phyloP scores from a whole-genome alignment of 35 echinoderm and acorn worm genomes.

The Ophiothrix spiculata region DNA sequence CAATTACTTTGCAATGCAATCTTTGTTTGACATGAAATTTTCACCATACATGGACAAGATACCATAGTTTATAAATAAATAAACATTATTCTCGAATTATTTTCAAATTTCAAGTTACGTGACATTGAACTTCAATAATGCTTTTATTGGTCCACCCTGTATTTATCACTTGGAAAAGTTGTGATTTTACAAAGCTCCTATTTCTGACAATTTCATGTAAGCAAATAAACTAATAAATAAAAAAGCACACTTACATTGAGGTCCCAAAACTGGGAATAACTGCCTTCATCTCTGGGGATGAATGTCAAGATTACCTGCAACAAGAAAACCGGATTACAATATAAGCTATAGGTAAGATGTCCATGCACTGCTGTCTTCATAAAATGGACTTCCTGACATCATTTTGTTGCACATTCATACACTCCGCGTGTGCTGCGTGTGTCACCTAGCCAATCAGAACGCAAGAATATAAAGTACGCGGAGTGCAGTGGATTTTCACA shows the following conservation, averaged over 20 bases:
- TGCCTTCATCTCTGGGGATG: constrained; percentile 67
- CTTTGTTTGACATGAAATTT: too few species aligned
- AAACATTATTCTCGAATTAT: too few species aligned
- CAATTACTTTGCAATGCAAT: too few species aligned
- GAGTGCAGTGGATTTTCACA: too few species aligned
- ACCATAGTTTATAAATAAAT: too few species aligned
- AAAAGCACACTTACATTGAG: constrained; percentile 78
- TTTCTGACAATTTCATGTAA: not conserved
- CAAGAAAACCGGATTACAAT: not conserved
- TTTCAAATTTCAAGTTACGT: too few species aligned
- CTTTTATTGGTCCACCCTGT: not conserved
- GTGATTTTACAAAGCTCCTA: not conserved
- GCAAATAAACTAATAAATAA: too few species aligned
- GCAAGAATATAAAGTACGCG: too few species aligned
- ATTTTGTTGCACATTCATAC: not conserved
- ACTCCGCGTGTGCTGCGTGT: too few species aligned
- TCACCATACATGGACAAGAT: too few species aligned
- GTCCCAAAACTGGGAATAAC: constrained; percentile 86
- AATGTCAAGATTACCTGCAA: constrained; percentile 53
- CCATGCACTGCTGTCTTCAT: not conserved
- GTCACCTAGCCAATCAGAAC: too few species aligned
- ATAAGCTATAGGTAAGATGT: not conserved
- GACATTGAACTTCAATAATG: too few species aligned
- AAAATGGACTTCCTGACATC: not conserved
- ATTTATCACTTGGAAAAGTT: not conserved